Percentiles rank a stretch among this genome's conserved stretches.
phyloP scores from a whole-genome alignment of 2,888 invertebrate genomes.

The Lepidochrysops patricia region DNA sequence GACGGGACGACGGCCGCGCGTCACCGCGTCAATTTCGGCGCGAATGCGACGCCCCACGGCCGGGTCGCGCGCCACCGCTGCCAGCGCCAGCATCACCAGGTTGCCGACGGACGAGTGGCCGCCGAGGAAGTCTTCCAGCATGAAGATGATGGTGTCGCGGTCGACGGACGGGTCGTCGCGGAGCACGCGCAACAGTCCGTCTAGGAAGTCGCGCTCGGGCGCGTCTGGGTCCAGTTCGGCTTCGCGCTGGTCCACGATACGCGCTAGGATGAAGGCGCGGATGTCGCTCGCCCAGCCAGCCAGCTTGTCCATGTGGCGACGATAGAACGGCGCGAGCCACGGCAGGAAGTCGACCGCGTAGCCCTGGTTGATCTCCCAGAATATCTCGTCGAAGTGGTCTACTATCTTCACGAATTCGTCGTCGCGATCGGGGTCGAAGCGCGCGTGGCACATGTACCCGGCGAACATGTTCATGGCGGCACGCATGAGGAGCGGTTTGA shows the following conservation, averaged over 20 bases:
- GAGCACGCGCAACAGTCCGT: conserved; percentile 82
- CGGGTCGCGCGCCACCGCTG: conserved; percentile 79
- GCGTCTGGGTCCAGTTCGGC: conserved; percentile 72
- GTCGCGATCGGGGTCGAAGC: conserved; percentile 80
- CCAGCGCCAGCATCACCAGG: conserved; percentile 83
- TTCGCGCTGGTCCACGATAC: conserved; percentile 78
- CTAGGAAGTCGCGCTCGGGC: conserved; percentile 84
- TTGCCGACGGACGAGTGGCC: conserved; percentile 93
- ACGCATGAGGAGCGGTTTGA: conserved; percentile 82
- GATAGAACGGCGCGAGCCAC: conserved; percentile 84
- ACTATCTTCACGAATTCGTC: conserved; percentile 79
- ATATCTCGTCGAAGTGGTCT: conserved; percentile 86
- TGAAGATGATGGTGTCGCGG: conserved; percentile 85
- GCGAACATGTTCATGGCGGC: conserved; percentile 90
- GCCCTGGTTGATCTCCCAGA: conserved; percentile 93
- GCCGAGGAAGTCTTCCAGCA: conserved; percentile 90
- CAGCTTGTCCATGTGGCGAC: conserved; percentile 78
- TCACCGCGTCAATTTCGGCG: conserved; percentile 78
- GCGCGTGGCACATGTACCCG: conserved; percentile 88
- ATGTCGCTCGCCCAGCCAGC: conserved; percentile 81
- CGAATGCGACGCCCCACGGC: conserved; percentile 78
- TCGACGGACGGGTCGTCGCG: conserved; percentile 79
- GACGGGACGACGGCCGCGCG: conserved; percentile 72
- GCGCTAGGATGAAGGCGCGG: conserved; percentile 81
- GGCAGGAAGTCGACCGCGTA: conserved; percentile 91